These are phyloP conservation scores for Metellina segmentata DNA, from an alignment of 2,888 invertebrate genomes.

Conservation along the genomic window DNA sequence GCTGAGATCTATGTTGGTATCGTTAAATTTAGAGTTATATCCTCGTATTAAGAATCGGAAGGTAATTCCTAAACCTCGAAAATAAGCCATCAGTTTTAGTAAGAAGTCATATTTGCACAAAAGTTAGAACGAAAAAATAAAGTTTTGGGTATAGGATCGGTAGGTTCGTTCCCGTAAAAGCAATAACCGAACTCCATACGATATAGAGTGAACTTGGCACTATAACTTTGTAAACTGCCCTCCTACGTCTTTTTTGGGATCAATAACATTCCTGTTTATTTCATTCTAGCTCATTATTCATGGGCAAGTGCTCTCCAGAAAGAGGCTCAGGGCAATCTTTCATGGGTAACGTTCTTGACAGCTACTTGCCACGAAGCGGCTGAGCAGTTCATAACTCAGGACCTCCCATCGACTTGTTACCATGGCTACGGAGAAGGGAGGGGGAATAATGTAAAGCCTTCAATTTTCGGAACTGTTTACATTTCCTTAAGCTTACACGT, in stretches of 20 bases:
- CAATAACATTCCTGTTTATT: background rate
- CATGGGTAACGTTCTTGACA: constrained; percentile 4
- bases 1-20: too few relatives aligned
- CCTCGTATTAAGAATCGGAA: too few relatives aligned
- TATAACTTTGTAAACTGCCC: background rate
- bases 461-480: background rate
- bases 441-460: background rate
- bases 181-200: background rate
- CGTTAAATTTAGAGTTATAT: too few relatives aligned
- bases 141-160: background rate
- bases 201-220: background rate
- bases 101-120: too few relatives aligned
- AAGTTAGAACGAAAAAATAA: too few relatives aligned
- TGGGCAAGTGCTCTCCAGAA: background rate
- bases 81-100: too few relatives aligned
- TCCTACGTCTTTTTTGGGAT: background rate
- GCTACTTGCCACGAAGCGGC: constrained; percentile 22
- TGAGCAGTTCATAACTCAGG: background rate
- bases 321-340: constrained; percentile 5
- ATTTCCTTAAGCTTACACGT: background rate
- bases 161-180: background rate
- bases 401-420: background rate
- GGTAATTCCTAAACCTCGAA: too few relatives aligned
- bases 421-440: constrained; percentile 27
- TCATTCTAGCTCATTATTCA: constrained; percentile 16